Base-by-base conservation (phyloP, 1,140 invertebrate genomes). In the Brachionus paranguensis region DNA sequence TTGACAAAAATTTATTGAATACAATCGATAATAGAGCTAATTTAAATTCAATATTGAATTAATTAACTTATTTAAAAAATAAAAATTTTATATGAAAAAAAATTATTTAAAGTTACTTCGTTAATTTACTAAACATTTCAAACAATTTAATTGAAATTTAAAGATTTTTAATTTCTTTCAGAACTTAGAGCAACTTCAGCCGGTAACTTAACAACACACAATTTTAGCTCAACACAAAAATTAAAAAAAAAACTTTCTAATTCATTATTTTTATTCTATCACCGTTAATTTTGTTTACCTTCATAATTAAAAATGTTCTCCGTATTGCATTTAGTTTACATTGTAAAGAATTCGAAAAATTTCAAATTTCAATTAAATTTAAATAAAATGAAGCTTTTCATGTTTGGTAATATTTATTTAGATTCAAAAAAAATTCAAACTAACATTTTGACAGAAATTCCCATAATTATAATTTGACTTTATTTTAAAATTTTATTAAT, bases 391-490 rank as follows among this genome's bases (percentile, higher is more conserved):
- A 68, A 68, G 65, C 65, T 33, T 68, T 68, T 33, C 27, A 29
- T 68, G 33, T 68, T 68, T 29, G 12, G 5, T 29, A 68, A 68
- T 68, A 68, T 33, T 68, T 33, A 6, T 68, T 68, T 33, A 68
- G 65, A 68, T 33, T 68, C 14, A 5, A 14, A 29, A 68, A 33
- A 33, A 33, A 33, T 68, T 33, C 8, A 27, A 11, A 60, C n/a
- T 11, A 68, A 68, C 65, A 68, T 68, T 68, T 68, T 68, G 65
- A 68, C 65, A 68, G 27, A 68, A 68, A 41, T 68, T 68, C 65
- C 33, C 65, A 68, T 68, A 37, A 68, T 33, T 24, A 1, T n/a
- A 68, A 68, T n/a, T 14, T n/a, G 1, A n/a, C 6, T 68, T 68
- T 68, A 2, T 68, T n/a, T 41, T n/a, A n/a, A n/a, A 12, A 29